Evolutionary conservation across 1,140 invertebrate species (phyloP).

Genomic region (Sitobion miscanthi): DNA sequence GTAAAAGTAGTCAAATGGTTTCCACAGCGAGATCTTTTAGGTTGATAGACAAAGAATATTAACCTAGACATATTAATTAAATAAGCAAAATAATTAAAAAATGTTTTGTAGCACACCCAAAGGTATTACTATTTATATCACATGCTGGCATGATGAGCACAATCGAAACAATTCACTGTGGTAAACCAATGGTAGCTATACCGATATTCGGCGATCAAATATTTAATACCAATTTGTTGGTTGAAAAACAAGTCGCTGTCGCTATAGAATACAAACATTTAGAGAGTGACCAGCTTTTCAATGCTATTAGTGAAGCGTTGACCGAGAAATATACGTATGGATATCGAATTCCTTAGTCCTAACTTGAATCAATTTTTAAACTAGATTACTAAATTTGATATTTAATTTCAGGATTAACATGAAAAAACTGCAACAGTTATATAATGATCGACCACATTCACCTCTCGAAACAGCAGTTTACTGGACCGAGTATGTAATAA

Average conservation of each 20-base stretch:
- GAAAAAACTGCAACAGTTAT: slow-evolving; percentile 43
- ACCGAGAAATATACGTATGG: too few relatives aligned
- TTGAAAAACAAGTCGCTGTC: slow-evolving; percentile 40
- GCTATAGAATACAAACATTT: neutral
- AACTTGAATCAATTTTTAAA: too few relatives aligned
- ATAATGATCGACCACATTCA: slow-evolving; percentile 57
- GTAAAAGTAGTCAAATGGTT: slow-evolving; percentile 71
- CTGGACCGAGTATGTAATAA: slow-evolving; percentile 68
- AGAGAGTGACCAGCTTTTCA: too few relatives aligned
- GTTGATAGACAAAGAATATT: slow-evolving; percentile 61
- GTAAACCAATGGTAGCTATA: slow-evolving; percentile 67
- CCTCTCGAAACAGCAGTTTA: slow-evolving; percentile 67
- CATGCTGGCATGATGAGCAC: slow-evolving; percentile 70
- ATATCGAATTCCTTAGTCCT: too few relatives aligned
- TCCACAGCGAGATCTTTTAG: slow-evolving; percentile 69
- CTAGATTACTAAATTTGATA: neutral
- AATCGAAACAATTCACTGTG: slow-evolving; percentile 68
- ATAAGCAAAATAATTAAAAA: neutral
- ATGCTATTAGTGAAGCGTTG: too few relatives aligned
- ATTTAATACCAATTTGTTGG: slow-evolving; percentile 58
- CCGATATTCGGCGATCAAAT: slow-evolving; percentile 63
- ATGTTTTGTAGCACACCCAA: slow-evolving; percentile 65
- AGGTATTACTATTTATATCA: slow-evolving; percentile 67
- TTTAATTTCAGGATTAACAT: slow-evolving; percentile 29
- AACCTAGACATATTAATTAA: neutral